These are phyloP conservation scores for Ptychadena robeensis DNA, from an alignment of 2,797 vertebrate species.

Conservation along the genomic window DNA sequence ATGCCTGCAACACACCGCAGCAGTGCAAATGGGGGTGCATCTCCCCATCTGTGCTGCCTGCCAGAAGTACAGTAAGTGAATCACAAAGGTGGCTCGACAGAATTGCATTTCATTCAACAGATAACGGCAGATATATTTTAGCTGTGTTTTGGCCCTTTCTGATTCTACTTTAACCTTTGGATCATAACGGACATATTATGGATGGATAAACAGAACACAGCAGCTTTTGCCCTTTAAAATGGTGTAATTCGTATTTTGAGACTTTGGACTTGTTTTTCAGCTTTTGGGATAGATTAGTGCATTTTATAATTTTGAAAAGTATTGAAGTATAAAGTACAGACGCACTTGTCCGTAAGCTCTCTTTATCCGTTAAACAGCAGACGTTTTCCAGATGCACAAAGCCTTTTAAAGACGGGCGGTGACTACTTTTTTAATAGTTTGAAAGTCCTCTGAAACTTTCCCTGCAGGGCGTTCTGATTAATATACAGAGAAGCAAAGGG, in stretches of 20 bases:
- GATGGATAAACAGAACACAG: not conserved
- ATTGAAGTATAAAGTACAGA: constrained; percentile 24
- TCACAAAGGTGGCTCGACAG: not conserved
- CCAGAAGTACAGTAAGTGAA: not conserved
- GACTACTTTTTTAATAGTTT: constrained; percentile 32
- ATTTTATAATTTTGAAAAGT: not conserved
- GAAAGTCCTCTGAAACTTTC: constrained; percentile 39
- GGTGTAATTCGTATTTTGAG: too few species aligned
- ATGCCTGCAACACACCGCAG: too few species aligned
- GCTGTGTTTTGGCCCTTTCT: not conserved
- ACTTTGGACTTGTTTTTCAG: not conserved
- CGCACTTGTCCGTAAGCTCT: constrained; percentile 12
- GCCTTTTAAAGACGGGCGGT: constrained; percentile 16
- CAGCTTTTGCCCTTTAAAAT: not conserved
- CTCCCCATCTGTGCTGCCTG: not conserved
- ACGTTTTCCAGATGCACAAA: constrained; percentile 16
- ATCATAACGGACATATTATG: not conserved
- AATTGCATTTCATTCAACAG: too few species aligned
- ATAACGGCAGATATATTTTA: not conserved
- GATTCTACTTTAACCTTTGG: too few species aligned
- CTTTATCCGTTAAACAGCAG: constrained; percentile 23
- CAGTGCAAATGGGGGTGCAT: too few species aligned
- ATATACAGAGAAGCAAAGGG: constrained; percentile 31
- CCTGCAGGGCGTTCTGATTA: constrained; percentile 16
- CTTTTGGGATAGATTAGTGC: not conserved